These are phyloP conservation scores for Cheilosia scutellata DNA, from an alignment of 2,888 invertebrate species.

Conservation along the genomic window DNA sequence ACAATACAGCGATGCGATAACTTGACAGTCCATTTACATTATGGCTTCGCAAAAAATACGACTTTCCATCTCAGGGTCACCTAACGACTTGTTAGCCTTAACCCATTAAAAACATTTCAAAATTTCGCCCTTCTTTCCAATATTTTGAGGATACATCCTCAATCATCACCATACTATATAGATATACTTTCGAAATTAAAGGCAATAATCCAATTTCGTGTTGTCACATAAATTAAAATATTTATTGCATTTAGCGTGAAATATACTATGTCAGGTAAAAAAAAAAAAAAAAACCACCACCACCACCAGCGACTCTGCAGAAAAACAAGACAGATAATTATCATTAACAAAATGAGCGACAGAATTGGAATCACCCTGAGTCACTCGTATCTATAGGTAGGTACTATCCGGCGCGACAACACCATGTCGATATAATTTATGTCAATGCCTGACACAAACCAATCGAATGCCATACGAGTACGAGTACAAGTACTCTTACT, in stretches of 20 bases:
- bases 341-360: conserved; percentile 70
- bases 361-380: conserved; percentile 64
- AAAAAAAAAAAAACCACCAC: neutral
- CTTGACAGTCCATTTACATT: too few relatives aligned
- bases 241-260: conserved; percentile 66
- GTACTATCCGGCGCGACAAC: conserved; percentile 38
- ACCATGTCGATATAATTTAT: conserved; percentile 68
- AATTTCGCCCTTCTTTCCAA: neutral
- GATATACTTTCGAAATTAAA: conserved; percentile 11
- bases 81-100: neutral
- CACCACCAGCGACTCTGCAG: conserved; percentile 4
- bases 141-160: neutral
- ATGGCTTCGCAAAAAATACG: too few relatives aligned
- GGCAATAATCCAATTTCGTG: conserved; percentile 53
- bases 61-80: too few relatives aligned
- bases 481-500: neutral
- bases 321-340: conserved; percentile 53
- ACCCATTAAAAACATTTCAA: neutral
- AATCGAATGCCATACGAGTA: conserved; percentile 30
- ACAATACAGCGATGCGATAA: too few relatives aligned
- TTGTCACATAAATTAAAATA: conserved; percentile 66
- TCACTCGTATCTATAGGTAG: conserved; percentile 1
- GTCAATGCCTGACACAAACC: conserved; percentile 69
- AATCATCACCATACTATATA: neutral
- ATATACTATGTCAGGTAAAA: conserved; percentile 23